Evolutionary conservation across 2,888 invertebrate genomes (phyloP), one percentile per base, ranked within the genome.

Genomic region (Pimpla rufipes): DNA sequence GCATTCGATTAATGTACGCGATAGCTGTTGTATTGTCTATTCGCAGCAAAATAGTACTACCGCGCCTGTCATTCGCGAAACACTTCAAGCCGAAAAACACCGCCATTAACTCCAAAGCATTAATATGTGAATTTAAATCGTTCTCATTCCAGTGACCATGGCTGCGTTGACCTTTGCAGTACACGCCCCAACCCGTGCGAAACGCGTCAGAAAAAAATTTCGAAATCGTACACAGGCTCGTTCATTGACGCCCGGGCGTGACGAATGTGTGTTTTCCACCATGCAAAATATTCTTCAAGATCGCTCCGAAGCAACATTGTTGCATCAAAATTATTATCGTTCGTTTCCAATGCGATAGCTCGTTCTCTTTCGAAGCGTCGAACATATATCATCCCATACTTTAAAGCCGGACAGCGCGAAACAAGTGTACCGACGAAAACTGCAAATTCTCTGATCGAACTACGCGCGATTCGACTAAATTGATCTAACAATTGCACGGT

Each of bases 141-240:
- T n/a, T n/a, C n/a, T n/a, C n/a, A n/a, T n/a, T n/a, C n/a, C n/a
- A n/a, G n/a, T 55, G 18, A 52, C 83, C 83, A 66, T 78, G 50
- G 8, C 45, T 62, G 29, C 37, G 62, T 16, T 74, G 55, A 1
- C 16, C 16, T 16, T 73, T 52, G 21, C 79, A 85, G 21, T 64
- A 42, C 21, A 70, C 57, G 8, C 83, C 84, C 80, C 85, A 86
- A 7, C 84, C 84, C 1, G 85, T 75, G 5, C 78, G 67, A 10
- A 83, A 87, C 0, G 85, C 80, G 16, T 85, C 84, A 1, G 84
- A 83, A 40, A 84, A 87, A 75, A 87, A n/a, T 84, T 42, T 85
- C 78, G 3, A 75, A n/a, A 1, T 79, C 66, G 50, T 74, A 85
- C 40, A 10, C 35, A 1, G 67, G 59, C n/a, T 77, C 59, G 7